phyloP scores from a whole-genome alignment of 2,797 vertebrate genomes.

The Crocidura indochinensis region DNA sequence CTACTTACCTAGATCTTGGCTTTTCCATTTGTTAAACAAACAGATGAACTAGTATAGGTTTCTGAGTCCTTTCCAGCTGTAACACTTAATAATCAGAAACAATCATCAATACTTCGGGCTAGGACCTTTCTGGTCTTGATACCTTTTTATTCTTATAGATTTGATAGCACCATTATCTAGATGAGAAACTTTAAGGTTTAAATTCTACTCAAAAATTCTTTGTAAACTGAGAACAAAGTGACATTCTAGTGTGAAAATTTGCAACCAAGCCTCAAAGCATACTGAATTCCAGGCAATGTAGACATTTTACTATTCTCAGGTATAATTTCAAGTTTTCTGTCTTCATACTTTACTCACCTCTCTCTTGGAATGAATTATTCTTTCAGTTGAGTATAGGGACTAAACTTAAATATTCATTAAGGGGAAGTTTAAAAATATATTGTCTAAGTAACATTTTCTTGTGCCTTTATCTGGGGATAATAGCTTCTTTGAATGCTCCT shows the following conservation, averaged over 20 bases:
- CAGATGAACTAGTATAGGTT: background rate
- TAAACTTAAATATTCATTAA: background rate
- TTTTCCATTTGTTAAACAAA: slow-evolving; percentile 46
- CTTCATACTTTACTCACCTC: background rate
- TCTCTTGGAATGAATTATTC: background rate
- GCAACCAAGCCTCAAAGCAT: background rate
- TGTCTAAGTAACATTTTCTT: slow-evolving; percentile 19
- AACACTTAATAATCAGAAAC: slow-evolving; percentile 1
- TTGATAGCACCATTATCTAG: background rate
- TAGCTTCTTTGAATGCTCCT: background rate
- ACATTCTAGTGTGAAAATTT: background rate
- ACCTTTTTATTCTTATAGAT: background rate
- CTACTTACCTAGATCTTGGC: background rate
- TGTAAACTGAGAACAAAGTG: background rate
- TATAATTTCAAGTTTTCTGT: background rate
- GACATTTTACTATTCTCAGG: slow-evolving; percentile 4
- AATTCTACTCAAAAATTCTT: background rate
- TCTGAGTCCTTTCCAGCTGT: background rate
- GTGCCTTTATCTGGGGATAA: background rate
- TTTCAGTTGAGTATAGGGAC: background rate
- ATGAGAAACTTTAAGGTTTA: background rate
- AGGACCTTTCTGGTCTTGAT: background rate
- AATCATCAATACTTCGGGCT: too few species aligned
- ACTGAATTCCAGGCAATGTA: background rate
- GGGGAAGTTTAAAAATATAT: background rate